phyloP scores from a whole-genome alignment of 2,888 invertebrate genomes.

The Colletes collaris region DNA sequence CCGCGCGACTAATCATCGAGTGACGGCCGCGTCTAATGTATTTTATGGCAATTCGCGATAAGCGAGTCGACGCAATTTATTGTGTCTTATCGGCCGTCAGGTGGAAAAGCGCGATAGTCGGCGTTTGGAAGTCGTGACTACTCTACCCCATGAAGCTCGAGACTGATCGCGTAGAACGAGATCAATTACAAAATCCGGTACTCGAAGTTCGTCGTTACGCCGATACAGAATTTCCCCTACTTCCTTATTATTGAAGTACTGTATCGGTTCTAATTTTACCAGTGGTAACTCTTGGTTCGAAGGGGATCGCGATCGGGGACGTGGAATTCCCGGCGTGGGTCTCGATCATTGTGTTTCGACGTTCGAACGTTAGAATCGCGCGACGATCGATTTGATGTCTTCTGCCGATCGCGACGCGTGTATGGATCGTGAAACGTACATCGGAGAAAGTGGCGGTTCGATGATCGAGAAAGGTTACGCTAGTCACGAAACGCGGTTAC shows the following conservation, averaged over 20 bases:
- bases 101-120: constrained; percentile 8
- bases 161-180: constrained; percentile 15
- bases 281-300: background rate
- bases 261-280: constrained; percentile 19
- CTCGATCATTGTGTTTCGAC: background rate
- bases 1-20: background rate
- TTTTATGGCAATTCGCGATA: background rate
- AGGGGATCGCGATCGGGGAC: background rate
- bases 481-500: background rate
- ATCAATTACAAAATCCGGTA: constrained; percentile 49
- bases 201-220: constrained; percentile 33
- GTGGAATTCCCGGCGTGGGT: background rate
- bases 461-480: background rate
- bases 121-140: background rate
- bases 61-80: background rate
- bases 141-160: background rate
- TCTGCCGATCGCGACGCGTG: background rate
- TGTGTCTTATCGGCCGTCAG: constrained; percentile 10
- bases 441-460: background rate
- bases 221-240: constrained; percentile 42
- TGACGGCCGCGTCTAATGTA: no score
- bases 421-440: background rate
- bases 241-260: constrained; percentile 15
- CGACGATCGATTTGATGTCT: no score
- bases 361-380: background rate